phyloP scores from a whole-genome alignment of 2,113 vertebrate genomes.

The Chloropsis cyanopogon region DNA sequence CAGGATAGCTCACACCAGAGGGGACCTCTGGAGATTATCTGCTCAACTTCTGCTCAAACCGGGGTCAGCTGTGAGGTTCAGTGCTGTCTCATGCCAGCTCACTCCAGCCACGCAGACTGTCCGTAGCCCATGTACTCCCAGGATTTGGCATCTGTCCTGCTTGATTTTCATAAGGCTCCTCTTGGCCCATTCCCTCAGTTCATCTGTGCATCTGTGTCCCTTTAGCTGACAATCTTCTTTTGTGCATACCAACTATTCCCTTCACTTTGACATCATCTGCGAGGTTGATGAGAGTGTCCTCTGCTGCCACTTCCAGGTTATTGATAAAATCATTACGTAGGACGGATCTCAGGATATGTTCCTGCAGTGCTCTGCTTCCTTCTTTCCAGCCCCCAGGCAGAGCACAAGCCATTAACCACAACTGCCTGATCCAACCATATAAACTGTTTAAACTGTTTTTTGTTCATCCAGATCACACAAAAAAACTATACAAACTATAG shows the following conservation, averaged over 20 bases:
- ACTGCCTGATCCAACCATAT: neutral
- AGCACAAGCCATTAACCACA: neutral
- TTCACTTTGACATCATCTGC: neutral
- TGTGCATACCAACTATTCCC: neutral
- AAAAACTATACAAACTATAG: fast-evolving
- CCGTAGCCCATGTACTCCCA: fast-evolving
- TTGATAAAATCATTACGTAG: neutral
- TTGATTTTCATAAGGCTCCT: neutral
- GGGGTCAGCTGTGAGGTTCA: neutral
- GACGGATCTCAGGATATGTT: neutral
- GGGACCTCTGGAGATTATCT: neutral
- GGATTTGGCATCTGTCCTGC: neutral
- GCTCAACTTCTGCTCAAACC: neutral
- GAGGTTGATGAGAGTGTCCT: neutral
- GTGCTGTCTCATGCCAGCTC: neutral
- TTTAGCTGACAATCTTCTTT: neutral
- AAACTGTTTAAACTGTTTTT: neutral
- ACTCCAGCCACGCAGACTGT: neutral
- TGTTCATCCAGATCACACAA: too few species aligned
- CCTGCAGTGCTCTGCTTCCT: neutral
- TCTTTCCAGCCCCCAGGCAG: neutral
- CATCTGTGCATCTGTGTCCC: neutral
- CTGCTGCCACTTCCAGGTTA: neutral
- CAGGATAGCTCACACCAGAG: neutral
- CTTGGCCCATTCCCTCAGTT: neutral